Conservation (phyloP, 2,888 invertebrate genomes). For the Eupithecia vulgata region DNA sequence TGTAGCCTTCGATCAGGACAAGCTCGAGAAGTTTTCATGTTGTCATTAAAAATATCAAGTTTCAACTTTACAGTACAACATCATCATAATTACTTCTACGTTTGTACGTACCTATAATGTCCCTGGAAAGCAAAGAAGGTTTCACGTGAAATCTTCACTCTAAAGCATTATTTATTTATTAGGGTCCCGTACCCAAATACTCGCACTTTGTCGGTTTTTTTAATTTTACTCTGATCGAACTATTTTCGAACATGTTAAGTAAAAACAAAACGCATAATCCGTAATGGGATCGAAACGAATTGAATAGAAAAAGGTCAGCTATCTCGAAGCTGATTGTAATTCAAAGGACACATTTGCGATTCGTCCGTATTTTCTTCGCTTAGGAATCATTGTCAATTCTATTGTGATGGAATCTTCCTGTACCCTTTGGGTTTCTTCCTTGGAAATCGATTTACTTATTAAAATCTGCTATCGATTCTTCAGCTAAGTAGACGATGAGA, state of each 20-base stretch:
- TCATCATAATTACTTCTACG: too few relatives aligned
- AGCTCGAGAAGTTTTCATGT: too few relatives aligned
- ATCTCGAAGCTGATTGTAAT: neutral
- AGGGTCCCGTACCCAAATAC: too few relatives aligned
- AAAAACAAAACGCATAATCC: neutral
- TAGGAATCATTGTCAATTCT: neutral
- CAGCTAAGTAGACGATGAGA: neutral
- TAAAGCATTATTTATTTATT: too few relatives aligned
- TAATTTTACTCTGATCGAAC: neutral
- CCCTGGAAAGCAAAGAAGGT: too few relatives aligned
- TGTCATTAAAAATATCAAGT: too few relatives aligned
- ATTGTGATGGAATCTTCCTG: neutral
- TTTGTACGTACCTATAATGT: too few relatives aligned
- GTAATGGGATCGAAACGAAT: neutral
- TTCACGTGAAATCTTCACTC: too few relatives aligned
- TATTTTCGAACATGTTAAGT: neutral
- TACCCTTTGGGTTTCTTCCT: neutral
- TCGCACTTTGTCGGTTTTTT: too few relatives aligned
- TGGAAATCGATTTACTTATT: neutral
- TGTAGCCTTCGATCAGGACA: too few relatives aligned
- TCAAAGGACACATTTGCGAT: neutral
- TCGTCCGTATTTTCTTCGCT: neutral
- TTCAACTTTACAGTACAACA: too few relatives aligned
- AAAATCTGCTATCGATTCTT: conserved; percentile 14
- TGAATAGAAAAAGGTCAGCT: neutral